phyloP scores from a whole-genome alignment of 2,888 invertebrate genomes.

The Trichopoda pennipes region DNA sequence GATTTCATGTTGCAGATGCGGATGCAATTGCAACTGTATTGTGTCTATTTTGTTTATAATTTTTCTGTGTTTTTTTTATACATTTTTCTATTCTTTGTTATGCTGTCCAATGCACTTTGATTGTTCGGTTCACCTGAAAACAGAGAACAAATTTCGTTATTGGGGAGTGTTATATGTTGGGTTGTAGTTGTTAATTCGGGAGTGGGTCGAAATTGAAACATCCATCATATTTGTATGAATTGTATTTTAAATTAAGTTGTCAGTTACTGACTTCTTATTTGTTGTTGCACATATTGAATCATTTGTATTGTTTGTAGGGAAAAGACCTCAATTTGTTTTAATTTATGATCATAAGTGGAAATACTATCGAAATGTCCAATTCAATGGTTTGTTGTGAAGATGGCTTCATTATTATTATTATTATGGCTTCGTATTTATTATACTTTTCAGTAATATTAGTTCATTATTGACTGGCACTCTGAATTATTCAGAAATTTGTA shows the following conservation, averaged over 20 bases:
- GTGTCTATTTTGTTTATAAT: constrained; percentile 19
- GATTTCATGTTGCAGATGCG: constrained; percentile 64
- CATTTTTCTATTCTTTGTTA: not conserved
- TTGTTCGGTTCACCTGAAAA: constrained; percentile 17
- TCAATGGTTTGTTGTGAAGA: not conserved
- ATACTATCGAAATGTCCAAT: not conserved
- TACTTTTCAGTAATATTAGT: too few relatives aligned
- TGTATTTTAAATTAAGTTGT: constrained; percentile 68
- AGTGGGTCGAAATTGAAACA: constrained; percentile 47
- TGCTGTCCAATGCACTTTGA: constrained; percentile 51
- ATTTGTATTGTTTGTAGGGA: constrained; percentile 1
- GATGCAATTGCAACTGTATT: constrained; percentile 64
- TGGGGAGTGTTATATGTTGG: constrained; percentile 22
- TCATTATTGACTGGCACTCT: too few relatives aligned
- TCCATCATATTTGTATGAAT: constrained; percentile 63
- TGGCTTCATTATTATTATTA: not conserved
- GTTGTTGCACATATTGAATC: constrained; percentile 28
- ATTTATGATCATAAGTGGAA: not conserved
- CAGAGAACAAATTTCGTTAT: constrained; percentile 1
- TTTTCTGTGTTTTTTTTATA: not conserved
- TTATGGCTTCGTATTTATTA: too few relatives aligned
- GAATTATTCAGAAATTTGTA: too few relatives aligned
- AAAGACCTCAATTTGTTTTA: constrained; percentile 19
- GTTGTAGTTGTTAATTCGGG: not conserved
- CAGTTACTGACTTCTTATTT: constrained; percentile 58